Conservation (phyloP, 2,888 invertebrate genomes). For the Epiblema foenella region DNA sequence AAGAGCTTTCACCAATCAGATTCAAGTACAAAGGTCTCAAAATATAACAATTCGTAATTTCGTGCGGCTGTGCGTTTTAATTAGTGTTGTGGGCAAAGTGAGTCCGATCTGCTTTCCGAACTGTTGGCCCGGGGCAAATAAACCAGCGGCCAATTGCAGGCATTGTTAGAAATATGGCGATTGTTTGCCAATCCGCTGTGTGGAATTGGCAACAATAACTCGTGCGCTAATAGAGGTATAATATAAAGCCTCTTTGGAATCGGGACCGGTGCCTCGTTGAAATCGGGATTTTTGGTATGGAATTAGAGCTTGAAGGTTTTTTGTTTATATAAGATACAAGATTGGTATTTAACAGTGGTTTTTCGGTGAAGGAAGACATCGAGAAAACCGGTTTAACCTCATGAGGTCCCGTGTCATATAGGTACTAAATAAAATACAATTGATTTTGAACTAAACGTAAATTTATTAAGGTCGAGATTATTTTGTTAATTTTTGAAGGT, state of each 20-base stretch:
- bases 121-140: conserved; percentile 63
- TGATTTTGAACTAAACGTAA: too few relatives aligned
- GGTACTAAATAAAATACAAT: too few relatives aligned
- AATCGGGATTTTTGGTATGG: too few relatives aligned
- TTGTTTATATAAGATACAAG: too few relatives aligned
- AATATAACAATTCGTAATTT: conserved; percentile 34
- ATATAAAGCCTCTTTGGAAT: conserved; percentile 14
- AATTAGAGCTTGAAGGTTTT: too few relatives aligned
- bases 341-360: too few relatives aligned
- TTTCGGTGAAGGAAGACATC: too few relatives aligned
- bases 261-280: neutral
- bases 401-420: too few relatives aligned
- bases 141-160: conserved; percentile 55
- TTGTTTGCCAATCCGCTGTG: conserved; percentile 60
- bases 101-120: conserved; percentile 55
- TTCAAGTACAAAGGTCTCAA: conserved; percentile 25
- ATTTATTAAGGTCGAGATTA: too few relatives aligned
- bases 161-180: conserved; percentile 70
- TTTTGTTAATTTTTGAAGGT: too few relatives aligned
- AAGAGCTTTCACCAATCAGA: conserved; percentile 19
- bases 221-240: conserved; percentile 38
- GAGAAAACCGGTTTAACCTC: too few relatives aligned
- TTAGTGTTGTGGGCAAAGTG: conserved; percentile 63
- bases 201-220: conserved; percentile 56
- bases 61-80: conserved; percentile 58